These are phyloP conservation scores for Brachylomia viminalis DNA, from an alignment of 2,888 invertebrate species.

Conservation along the genomic window DNA sequence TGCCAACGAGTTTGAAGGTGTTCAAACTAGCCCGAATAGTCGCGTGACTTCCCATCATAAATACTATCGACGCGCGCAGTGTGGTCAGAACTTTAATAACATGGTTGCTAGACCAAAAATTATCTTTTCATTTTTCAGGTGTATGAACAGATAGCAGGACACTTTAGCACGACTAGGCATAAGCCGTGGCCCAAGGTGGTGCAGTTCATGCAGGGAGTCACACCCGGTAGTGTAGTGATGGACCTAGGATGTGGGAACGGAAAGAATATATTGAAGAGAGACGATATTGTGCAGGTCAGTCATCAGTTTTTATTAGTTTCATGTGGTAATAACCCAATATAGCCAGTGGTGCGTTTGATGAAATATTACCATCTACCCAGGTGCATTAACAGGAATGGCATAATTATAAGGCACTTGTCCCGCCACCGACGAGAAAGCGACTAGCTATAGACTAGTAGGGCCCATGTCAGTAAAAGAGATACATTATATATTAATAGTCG, in stretches of 20 bases:
- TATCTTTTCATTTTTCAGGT: slow-evolving; percentile 89
- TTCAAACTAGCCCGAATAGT: neutral
- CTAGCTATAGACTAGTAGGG: no score
- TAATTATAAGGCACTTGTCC: no score
- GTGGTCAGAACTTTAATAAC: neutral
- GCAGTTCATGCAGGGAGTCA: slow-evolving; percentile 93
- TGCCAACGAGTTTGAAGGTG: neutral
- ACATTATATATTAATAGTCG: no score
- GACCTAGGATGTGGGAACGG: slow-evolving; percentile 99
- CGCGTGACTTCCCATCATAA: no score
- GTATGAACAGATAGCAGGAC: slow-evolving; percentile 98
- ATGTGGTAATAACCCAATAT: neutral
- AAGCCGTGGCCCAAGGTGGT: slow-evolving; percentile 98
- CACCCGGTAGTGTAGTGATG: slow-evolving; percentile 93
- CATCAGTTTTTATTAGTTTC: neutral
- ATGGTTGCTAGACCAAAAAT: neutral
- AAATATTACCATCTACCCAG: neutral
- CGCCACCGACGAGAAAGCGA: no score
- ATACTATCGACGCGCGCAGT: neutral
- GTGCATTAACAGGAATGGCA: neutral
- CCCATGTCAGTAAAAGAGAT: no score
- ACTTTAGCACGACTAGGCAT: slow-evolving; percentile 98
- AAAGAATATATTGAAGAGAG: slow-evolving; percentile 95
- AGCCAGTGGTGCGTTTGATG: neutral
- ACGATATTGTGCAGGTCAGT: slow-evolving; percentile 91